Evolutionary conservation across 2,888 invertebrate species (phyloP), one percentile per base, ranked within the genome.

Genomic region (Calliphora vomitoria): DNA sequence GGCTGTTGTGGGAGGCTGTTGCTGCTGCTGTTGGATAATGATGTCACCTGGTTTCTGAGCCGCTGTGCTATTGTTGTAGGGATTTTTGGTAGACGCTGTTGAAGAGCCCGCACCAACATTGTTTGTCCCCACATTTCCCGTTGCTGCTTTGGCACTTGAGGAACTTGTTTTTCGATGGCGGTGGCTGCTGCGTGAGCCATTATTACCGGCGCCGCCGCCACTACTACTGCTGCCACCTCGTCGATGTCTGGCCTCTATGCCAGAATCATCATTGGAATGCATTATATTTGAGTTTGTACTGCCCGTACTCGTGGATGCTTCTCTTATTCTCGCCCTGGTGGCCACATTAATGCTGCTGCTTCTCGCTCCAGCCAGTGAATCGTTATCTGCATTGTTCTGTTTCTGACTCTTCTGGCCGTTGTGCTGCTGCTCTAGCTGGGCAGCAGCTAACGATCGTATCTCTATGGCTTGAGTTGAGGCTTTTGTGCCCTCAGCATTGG

Each of bases 211-310:
- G 31, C 35, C 85, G 31, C 35, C 85, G 8, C 75, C 60, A 85
- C 50, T 90, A 75, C 89, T 89, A 85, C 81, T 82, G 90, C 91
- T 89, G 88, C 90, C 87, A 90, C 90, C 90, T 89, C 89, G 90
- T 89, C 91, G 82, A 71, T 82, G 85, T 53, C 85, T 85, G 64
- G 78, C 55, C 11, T 82, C 86, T 18, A 47, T 55, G n/a, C 66
- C 85, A 53, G 78, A 60, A 88, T 91, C 91, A 88, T 91, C 91
- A 90, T 90, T 92, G 92, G 92, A 92, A 92, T 92, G 92, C 92
- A 92, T 92, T 90, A 89, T 90, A 66, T 85, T 85, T 50, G 82
- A 75, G 71, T 87, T 87, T 87, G 85, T 85, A 79, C 85, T 87
- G 72, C 74, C 74, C 20, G 72, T 74, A 85, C 82, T 75, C 47